phyloP scores from a whole-genome alignment of 2,113 vertebrate genomes.

The Megaceryle maxima region DNA sequence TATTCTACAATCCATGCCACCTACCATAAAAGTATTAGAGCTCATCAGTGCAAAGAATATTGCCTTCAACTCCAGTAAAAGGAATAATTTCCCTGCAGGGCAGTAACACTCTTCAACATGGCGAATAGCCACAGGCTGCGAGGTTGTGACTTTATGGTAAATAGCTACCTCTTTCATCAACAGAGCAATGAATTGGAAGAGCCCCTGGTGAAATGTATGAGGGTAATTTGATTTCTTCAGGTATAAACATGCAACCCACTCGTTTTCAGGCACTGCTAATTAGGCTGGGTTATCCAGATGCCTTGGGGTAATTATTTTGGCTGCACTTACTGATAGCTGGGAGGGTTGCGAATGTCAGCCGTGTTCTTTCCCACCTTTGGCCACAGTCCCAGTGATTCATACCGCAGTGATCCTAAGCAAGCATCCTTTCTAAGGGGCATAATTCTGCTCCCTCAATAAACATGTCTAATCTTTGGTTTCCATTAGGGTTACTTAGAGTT shows the following conservation, averaged over 20 bases:
- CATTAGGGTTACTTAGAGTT: slow-evolving; percentile 44
- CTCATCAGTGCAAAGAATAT: slow-evolving; percentile 65
- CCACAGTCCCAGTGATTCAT: slow-evolving; percentile 65
- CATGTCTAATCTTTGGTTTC: slow-evolving; percentile 6
- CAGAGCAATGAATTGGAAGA: slow-evolving; percentile 70
- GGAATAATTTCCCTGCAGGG: slow-evolving; percentile 68
- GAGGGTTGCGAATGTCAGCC: slow-evolving; percentile 56
- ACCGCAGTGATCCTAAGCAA: slow-evolving; percentile 24
- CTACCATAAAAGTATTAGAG: slow-evolving; percentile 70
- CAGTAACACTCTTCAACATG: slow-evolving; percentile 49
- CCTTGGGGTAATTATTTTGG: slow-evolving; percentile 72
- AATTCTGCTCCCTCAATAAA: slow-evolving; percentile 57
- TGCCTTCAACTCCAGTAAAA: slow-evolving; percentile 66
- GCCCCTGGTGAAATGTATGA: slow-evolving; percentile 70
- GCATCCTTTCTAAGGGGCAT: slow-evolving; percentile 45
- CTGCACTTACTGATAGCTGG: slow-evolving; percentile 65
- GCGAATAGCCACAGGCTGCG: slow-evolving; percentile 60
- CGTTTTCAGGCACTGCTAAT: slow-evolving; percentile 67
- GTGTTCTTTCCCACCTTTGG: slow-evolving; percentile 69
- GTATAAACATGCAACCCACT: slow-evolving; percentile 70
- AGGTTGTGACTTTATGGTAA: slow-evolving; percentile 69
- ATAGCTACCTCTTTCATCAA: slow-evolving; percentile 68
- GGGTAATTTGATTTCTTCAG: slow-evolving; percentile 74
- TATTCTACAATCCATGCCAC: slow-evolving; percentile 47
- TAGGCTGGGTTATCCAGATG: slow-evolving; percentile 71